A percentile compares a stretch with the other conserved stretches of the same genome.
These are phyloP conservation scores for Anarsia innoxiella DNA, from an alignment of 2,888 invertebrate genomes.

Conservation along the genomic window DNA sequence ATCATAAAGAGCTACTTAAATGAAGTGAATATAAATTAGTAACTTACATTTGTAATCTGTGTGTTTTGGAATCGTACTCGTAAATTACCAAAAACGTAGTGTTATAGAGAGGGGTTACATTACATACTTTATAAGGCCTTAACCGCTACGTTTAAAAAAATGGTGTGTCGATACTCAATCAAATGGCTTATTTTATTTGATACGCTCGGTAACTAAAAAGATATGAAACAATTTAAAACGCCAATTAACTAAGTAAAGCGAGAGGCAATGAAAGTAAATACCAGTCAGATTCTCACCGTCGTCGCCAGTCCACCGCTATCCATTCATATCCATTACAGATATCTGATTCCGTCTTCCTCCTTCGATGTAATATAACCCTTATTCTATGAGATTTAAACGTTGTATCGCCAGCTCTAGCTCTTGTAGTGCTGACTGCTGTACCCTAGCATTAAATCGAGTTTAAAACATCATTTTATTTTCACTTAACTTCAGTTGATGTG, in stretches of 20 bases:
- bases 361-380: constrained; percentile 8
- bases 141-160: too few species aligned
- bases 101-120: too few species aligned
- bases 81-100: too few species aligned
- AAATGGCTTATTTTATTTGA: too few species aligned
- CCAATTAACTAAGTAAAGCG: background rate
- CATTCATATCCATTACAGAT: constrained; percentile 23
- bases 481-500: constrained; percentile 36
- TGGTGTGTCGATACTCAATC: too few species aligned
- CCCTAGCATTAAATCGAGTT: constrained; percentile 28
- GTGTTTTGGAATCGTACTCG: too few species aligned
- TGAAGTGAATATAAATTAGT: too few species aligned
- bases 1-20: too few species aligned
- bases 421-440: constrained; percentile 20
- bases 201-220: too few species aligned
- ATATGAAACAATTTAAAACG: too few species aligned
- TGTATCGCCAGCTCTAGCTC: constrained; percentile 10
- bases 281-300: constrained; percentile 18
- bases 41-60: too few species aligned
- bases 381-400: constrained; percentile 3
- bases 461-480: constrained; percentile 39
- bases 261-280: constrained; percentile 20
- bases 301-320: constrained; percentile 21
- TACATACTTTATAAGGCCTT: too few species aligned
- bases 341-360: constrained; percentile 17